A percentile compares a stretch with the other conserved stretches of the same genome.
Evolutionary conservation across 2,888 invertebrate species (phyloP).

Genomic region (Cantharis nigra): DNA sequence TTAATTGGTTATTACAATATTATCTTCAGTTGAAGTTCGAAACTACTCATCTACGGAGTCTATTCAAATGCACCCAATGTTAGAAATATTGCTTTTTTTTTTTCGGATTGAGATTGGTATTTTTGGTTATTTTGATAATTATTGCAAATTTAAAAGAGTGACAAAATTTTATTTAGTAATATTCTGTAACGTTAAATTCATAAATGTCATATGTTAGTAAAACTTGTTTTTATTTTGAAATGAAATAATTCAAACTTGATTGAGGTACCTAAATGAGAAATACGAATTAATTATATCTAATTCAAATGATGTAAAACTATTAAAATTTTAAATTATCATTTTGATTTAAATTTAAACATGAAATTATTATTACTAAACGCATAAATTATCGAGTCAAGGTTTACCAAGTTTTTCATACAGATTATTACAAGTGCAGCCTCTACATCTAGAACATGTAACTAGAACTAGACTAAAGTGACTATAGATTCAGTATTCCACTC

Average conservation of each 20-base stretch:
- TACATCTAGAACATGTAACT: background rate
- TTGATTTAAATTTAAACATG: background rate
- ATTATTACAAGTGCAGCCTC: background rate
- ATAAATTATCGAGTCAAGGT: background rate
- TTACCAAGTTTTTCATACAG: background rate
- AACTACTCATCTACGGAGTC: too few species aligned
- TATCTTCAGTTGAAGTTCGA: too few species aligned
- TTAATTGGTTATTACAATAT: too few species aligned
- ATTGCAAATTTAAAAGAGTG: too few species aligned
- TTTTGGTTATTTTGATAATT: too few species aligned
- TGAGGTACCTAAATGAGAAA: background rate
- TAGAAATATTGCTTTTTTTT: too few species aligned
- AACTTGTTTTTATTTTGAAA: background rate
- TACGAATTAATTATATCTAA: background rate
- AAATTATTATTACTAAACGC: background rate
- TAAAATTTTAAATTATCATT: background rate
- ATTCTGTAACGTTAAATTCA: background rate
- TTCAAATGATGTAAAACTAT: background rate
- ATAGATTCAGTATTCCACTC: too few species aligned
- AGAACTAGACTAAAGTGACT: too few species aligned
- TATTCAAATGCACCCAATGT: too few species aligned
- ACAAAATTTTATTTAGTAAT: too few species aligned
- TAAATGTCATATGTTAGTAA: background rate
- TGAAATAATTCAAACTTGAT: background rate
- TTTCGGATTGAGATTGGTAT: too few species aligned